A percentile compares a stretch with the other conserved stretches of the same genome.
These are phyloP conservation scores for Sylvilagus bachmani DNA, from an alignment of 2,113 vertebrate genomes.

Conservation along the genomic window DNA sequence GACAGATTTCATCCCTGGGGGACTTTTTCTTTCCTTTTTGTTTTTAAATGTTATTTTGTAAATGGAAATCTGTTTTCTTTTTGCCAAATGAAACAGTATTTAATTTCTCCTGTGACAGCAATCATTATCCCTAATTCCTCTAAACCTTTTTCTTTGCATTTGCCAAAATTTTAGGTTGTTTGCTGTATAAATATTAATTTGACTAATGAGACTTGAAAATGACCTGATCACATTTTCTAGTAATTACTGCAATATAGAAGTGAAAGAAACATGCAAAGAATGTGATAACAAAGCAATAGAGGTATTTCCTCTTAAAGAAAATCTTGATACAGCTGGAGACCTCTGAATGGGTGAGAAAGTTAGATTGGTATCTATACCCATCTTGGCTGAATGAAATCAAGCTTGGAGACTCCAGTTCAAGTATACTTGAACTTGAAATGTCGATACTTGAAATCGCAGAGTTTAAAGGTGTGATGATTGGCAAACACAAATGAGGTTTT, in stretches of 20 bases:
- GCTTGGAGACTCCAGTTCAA: background rate
- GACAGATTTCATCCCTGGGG: background rate
- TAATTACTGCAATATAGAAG: constrained; percentile 38
- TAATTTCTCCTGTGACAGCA: constrained; percentile 40
- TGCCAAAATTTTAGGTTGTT: constrained; percentile 63
- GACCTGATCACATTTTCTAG: constrained; percentile 60
- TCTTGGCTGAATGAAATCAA: background rate
- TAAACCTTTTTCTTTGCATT: constrained; percentile 25
- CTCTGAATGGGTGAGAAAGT: background rate
- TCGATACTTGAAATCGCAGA: background rate
- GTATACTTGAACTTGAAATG: background rate
- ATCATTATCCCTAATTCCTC: constrained; percentile 38
- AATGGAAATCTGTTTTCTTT: constrained; percentile 49
- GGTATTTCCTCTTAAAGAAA: background rate
- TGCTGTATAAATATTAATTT: constrained; percentile 72
- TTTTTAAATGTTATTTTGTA: constrained; percentile 18
- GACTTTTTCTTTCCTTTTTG: background rate
- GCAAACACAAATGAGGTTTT: background rate
- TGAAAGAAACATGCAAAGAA: constrained; percentile 15
- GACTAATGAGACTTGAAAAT: constrained; percentile 78
- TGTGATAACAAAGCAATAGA: background rate
- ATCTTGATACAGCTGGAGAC: background rate
- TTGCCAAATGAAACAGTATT: constrained; percentile 39
- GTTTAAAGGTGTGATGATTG: background rate
- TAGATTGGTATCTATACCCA: no score